Evolutionary conservation across 2,888 invertebrate genomes (phyloP).

Genomic region (Thyatira batis): DNA sequence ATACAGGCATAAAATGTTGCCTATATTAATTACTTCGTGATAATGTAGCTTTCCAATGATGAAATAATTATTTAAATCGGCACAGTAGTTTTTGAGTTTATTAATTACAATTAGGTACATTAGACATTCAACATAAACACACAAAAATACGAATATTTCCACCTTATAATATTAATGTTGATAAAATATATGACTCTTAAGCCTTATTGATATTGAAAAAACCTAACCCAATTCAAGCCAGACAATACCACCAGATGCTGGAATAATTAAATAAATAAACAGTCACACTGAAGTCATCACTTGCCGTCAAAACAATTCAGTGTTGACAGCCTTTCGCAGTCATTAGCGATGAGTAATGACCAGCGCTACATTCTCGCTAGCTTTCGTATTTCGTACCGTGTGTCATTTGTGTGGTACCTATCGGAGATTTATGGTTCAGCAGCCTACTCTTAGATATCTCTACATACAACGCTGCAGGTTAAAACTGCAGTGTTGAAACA

Average conservation of each 20-base stretch:
- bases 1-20: too few species aligned
- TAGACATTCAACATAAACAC: too few species aligned
- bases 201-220: neutral
- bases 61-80: too few species aligned
- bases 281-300: neutral
- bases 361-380: neutral
- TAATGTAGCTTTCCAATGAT: too few species aligned
- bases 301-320: slow-evolving; percentile 3
- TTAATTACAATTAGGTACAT: too few species aligned
- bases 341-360: slow-evolving; percentile 38
- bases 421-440: slow-evolving; percentile 7
- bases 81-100: too few species aligned
- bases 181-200: too few species aligned
- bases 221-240: neutral
- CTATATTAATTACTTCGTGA: too few species aligned
- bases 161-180: too few species aligned
- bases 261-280: neutral
- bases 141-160: too few species aligned
- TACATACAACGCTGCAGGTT: too few species aligned
- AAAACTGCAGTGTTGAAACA: too few species aligned
- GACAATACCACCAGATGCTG: neutral
- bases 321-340: slow-evolving; percentile 11
- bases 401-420: slow-evolving; percentile 9
- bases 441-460: neutral
- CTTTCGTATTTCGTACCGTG: slow-evolving; percentile 7